phyloP scores from a whole-genome alignment of 2,888 invertebrate genomes.

The Asteroscopus sphinx region DNA sequence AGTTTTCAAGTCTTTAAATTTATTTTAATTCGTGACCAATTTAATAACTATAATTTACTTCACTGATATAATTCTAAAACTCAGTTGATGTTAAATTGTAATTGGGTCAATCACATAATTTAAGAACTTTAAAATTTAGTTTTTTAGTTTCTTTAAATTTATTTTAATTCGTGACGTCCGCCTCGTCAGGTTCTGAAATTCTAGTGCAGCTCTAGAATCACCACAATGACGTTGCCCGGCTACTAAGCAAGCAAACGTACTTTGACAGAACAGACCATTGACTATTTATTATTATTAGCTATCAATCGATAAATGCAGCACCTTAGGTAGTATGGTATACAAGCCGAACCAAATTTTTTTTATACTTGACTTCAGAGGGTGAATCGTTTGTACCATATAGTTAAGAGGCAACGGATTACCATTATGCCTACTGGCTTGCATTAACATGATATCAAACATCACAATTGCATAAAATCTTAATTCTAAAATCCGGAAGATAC shows the following conservation, averaged over 20 bases:
- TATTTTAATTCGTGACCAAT: neutral
- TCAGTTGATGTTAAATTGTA: neutral
- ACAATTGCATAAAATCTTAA: no score
- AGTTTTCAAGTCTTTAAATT: neutral
- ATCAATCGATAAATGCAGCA: conserved; percentile 21
- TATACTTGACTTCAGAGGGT: neutral
- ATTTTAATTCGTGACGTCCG: conserved; percentile 10
- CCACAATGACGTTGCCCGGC: conserved; percentile 31
- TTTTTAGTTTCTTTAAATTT: neutral
- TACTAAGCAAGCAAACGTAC: conserved; percentile 33
- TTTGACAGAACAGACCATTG: conserved; percentile 9
- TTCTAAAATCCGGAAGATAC: no score
- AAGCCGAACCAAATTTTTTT: neutral
- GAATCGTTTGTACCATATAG: neutral
- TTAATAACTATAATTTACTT: no score
- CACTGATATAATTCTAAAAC: no score
- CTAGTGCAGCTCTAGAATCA: conserved; percentile 12
- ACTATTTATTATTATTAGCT: conserved; percentile 29
- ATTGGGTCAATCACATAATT: no score
- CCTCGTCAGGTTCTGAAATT: conserved; percentile 21
- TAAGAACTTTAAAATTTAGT: no score
- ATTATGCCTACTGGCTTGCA: neutral
- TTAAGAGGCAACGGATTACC: neutral
- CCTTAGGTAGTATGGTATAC: neutral
- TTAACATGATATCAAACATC: neutral